phyloP scores from a whole-genome alignment of 64 coral and sea anemone genomes.

The Dendronephthya gigantea region DNA sequence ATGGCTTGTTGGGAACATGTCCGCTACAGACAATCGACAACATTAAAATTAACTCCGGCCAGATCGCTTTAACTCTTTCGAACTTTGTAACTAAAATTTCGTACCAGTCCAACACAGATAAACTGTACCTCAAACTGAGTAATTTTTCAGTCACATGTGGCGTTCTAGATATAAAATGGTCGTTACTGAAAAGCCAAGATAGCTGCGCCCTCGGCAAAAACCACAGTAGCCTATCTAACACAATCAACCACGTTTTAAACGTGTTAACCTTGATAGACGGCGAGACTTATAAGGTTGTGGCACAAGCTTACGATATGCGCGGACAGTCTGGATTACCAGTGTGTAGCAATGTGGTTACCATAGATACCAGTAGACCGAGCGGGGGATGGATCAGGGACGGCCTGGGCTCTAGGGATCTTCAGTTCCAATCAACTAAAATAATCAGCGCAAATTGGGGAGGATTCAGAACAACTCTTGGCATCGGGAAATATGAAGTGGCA shows the following conservation, averaged over 20 bases:
- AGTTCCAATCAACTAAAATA: conserved; percentile 38
- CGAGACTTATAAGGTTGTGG: conserved; percentile 54
- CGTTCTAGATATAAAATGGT: conserved; percentile 31
- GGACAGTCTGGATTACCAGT: conserved; percentile 27
- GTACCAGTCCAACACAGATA: background rate
- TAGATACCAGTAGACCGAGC: conserved; percentile 66
- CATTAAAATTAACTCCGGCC: background rate
- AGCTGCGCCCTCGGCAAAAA: background rate
- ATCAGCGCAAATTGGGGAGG: conserved; percentile 51
- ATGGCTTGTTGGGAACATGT: background rate
- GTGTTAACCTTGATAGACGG: background rate
- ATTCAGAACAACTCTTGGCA: conserved; percentile 38
- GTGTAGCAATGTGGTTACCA: conserved; percentile 55
- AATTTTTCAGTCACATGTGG: conserved; percentile 6
- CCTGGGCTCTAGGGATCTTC: background rate
- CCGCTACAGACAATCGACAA: background rate
- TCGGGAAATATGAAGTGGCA: conserved; percentile 38
- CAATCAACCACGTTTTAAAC: background rate
- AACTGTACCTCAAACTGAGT: conserved; percentile 1
- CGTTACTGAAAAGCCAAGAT: conserved; percentile 28
- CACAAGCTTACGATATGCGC: conserved; percentile 6
- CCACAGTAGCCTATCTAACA: background rate
- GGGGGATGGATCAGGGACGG: conserved; percentile 82
- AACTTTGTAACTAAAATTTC: background rate
- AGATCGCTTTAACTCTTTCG: background rate